Base-by-base conservation (phyloP, 30 jellyfish, hydroid and myxozoan genomes). In the Nemopilema nomurai region DNA sequence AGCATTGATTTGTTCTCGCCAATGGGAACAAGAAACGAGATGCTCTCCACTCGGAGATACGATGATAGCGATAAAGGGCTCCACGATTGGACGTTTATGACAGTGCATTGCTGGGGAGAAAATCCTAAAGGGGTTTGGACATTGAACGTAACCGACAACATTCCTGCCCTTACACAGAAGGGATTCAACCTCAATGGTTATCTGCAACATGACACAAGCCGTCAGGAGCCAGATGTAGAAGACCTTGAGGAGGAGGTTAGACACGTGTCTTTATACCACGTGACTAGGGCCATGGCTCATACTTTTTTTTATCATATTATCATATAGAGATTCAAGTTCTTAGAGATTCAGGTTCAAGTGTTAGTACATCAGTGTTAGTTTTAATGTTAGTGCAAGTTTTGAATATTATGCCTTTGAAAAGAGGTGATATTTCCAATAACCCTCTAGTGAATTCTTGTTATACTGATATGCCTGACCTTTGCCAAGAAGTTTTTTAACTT, bases 121-220 rank as follows among this genome's bases (percentile, higher is more conserved):
- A 95, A 90, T 74, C 99, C 99, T 9, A 95, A 95, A 70, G 99
- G 99, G 62, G 97, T 95, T 17, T 95, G 99, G 99, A 95, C 99
- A 27, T 76, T 95, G 78, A 95, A 95, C 67, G 97, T 95, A 29
- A 95, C 99, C 0, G 99, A 95, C 52, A 95, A 95, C 63, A 95
- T 95, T 31, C 91, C 96, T 21, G 96, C 99, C 8, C 71, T 95
- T 71, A 82, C 97, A 19, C 91, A 96, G 71, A 90, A 87, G 53
- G 99, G 99, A 0, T 86, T 95, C 85, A 95, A 95, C 62, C 27
- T 95, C 73, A 95, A 95, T 81, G 99, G 99, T 0, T 95, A 95
- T 52, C 62, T 90, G 77, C 99, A 95, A 71, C 99, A 95, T 82
- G 99, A 95, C 57, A 95, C 99, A 16, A 95, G 99, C 64, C 81